Conservation (phyloP, 2,797 vertebrate species). For the Phylloscopus collybita region DNA sequence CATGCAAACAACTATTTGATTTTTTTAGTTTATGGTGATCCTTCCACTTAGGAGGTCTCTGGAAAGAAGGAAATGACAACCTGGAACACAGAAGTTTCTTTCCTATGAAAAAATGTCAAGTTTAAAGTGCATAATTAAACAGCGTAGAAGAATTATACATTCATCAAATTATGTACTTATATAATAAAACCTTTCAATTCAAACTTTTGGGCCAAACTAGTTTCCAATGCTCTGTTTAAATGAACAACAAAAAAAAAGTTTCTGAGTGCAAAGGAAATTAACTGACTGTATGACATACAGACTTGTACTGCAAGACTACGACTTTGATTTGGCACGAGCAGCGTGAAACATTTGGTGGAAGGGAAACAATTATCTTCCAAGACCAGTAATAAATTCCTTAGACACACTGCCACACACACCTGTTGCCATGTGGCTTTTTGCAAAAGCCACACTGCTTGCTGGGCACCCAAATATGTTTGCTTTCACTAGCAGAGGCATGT, state of each 20-base stretch:
- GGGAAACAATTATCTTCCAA: background rate
- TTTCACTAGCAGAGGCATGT: conserved; percentile 76
- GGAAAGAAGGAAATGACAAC: background rate
- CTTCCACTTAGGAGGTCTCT: background rate
- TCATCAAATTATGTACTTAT: background rate
- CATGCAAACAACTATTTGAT: background rate
- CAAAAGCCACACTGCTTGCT: conserved; percentile 95
- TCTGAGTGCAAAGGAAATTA: background rate
- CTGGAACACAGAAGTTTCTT: background rate
- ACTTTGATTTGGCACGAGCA: background rate
- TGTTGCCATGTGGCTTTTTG: conserved; percentile 95
- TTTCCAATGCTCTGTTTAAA: background rate
- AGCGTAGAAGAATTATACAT: background rate
- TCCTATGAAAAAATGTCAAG: background rate
- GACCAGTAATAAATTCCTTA: background rate
- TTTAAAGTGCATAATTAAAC: background rate
- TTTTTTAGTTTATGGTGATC: background rate
- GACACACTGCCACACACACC: conserved; percentile 80
- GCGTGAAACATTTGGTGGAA: background rate
- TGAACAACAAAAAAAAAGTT: background rate
- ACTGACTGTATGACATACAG: background rate
- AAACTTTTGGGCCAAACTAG: background rate
- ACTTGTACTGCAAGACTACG: background rate
- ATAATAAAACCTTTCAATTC: background rate
- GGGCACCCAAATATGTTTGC: conserved; percentile 89